Conservation (phyloP, 2,888 invertebrate species). For the Elgonia sp. region DNA sequence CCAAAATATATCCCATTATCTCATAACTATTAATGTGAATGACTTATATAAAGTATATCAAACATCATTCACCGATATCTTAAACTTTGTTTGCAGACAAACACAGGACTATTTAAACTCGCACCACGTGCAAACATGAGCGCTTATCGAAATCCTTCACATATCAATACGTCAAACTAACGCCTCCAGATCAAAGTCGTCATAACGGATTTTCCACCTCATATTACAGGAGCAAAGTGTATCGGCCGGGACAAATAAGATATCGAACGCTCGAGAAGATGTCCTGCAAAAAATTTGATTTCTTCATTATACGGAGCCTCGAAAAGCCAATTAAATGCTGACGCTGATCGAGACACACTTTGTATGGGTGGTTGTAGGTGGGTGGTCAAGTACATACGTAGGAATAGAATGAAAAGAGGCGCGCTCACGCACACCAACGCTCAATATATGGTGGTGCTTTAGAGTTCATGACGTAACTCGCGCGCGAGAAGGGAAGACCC, state of each 20-base stretch:
- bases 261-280: slow-evolving; percentile 10
- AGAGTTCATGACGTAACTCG: slow-evolving; percentile 68
- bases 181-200: not conserved
- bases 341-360: slow-evolving; percentile 41
- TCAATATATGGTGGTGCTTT: slow-evolving; percentile 68
- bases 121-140: slow-evolving; percentile 5
- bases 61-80: not conserved
- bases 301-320: slow-evolving; percentile 16
- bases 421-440: slow-evolving; percentile 65
- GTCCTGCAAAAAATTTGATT: slow-evolving; percentile 35
- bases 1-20: slow-evolving; percentile 1
- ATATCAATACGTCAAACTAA: slow-evolving; percentile 21
- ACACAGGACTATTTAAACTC: slow-evolving; percentile 31
- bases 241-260: slow-evolving; percentile 9
- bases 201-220: slow-evolving; percentile 41
- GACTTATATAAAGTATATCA: not conserved
- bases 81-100: slow-evolving; percentile 17
- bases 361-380: slow-evolving; percentile 65
- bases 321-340: slow-evolving; percentile 40
- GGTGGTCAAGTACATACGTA: slow-evolving; percentile 70
- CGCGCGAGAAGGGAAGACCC: slow-evolving; percentile 70
- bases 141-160: not conserved
- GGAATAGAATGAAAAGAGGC: slow-evolving; percentile 71
- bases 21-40: not conserved
- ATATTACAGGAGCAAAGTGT: slow-evolving; percentile 14